Evolutionary conservation across 2,888 invertebrate species (phyloP), one percentile per base, ranked within the genome.

Genomic region (Eupithecia abbreviata): DNA sequence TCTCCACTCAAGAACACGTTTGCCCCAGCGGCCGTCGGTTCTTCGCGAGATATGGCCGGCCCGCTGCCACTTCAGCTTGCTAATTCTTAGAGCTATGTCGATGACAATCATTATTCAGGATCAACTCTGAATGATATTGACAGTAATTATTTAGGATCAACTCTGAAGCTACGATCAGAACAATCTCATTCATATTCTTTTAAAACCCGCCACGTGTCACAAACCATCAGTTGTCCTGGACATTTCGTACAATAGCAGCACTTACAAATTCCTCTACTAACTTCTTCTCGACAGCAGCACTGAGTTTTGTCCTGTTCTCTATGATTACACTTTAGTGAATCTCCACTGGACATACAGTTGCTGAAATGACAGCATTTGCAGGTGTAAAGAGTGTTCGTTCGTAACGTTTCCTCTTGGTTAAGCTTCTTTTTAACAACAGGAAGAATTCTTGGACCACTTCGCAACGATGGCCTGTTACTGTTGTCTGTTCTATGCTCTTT

Each of bases 371-470:
- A 90, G 84, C 85, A 88, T 67, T 85, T 86, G 72, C 87, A 89
- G 3, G 15, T 67, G 30, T 62, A 62, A 18, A 68, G 43, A n/a
- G 67, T 43, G n/a, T 68, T 10, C 1, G 67, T 70, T 7, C 10
- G 51, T 15, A 42, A 18, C 42, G 67, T 62, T 30, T 72, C 41
- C 13, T 72, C 74, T 45, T 55, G 51, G 5, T 76, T 65, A 42
- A 41, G 51, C 4, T n/a, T 79, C 0, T 85, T 87, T 87, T 90
- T 93, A 0, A 93, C 94, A 12, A 94, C 91, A 66, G 94, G 94
- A 71, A 94, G 82, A 1, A 94, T 88, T 84, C 93, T 89, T 0
- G 93, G 94, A 0, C 94, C 94, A 73, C 81, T 89, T 77, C 94
- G 88, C 2, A 88, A 81, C 69, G 87, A 41, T 0, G 94, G 93